A percentile compares a stretch with the other conserved stretches of the same genome.
Evolutionary conservation across 2,113 vertebrate species (phyloP).

Genomic region (Hirundichthys speculiger): DNA sequence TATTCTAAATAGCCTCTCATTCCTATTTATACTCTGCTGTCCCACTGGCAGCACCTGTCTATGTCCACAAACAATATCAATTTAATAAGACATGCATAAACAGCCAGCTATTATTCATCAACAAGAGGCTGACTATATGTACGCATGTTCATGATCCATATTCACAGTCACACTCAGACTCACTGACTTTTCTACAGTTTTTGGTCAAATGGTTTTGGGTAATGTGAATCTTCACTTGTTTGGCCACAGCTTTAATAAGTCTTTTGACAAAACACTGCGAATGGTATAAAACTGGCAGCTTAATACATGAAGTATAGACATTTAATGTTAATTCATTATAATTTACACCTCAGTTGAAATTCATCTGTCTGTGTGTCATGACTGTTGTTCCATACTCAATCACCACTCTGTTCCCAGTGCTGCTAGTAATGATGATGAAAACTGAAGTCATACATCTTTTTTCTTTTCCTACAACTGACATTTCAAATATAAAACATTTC

Average conservation of each 20-base stretch:
- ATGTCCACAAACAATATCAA: constrained; percentile 44
- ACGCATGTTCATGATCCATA: constrained; percentile 45
- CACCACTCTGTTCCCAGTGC: neutral
- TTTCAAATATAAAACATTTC: constrained; percentile 7
- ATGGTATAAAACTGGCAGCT: too few relatives aligned
- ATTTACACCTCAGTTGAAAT: neutral
- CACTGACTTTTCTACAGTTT: constrained; percentile 33
- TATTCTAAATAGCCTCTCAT: constrained; percentile 54
- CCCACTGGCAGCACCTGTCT: constrained; percentile 50
- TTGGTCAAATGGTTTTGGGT: constrained; percentile 18
- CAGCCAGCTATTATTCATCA: constrained; percentile 50
- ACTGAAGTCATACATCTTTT: neutral
- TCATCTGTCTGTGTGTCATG: neutral
- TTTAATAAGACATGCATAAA: constrained; percentile 59
- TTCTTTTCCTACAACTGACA: neutral
- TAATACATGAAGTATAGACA: neutral
- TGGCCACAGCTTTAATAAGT: constrained; percentile 23
- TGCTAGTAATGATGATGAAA: neutral
- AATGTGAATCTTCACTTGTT: neutral
- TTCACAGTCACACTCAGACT: constrained; percentile 54
- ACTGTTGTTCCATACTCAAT: neutral
- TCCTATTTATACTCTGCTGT: constrained; percentile 51
- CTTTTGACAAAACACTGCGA: neutral
- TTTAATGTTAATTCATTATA: neutral
- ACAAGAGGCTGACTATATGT: constrained; percentile 40